These are phyloP conservation scores for Camarhynchus parvulus DNA, from an alignment of 2,113 vertebrate genomes.

Conservation along the genomic window DNA sequence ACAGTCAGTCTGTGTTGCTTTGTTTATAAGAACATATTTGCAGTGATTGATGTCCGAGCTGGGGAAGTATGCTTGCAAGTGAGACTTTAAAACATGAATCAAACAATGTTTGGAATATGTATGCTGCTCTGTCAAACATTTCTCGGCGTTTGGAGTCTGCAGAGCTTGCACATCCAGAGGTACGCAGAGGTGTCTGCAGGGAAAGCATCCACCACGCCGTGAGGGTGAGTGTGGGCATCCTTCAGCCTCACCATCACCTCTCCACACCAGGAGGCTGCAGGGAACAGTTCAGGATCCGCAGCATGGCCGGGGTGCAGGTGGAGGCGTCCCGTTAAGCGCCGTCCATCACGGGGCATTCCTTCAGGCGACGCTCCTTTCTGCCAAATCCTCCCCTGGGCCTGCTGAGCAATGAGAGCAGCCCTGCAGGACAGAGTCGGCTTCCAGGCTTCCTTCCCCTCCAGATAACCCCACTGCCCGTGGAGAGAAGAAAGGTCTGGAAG, in stretches of 20 bases:
- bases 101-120: slow-evolving; percentile 81
- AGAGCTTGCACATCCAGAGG: slow-evolving; percentile 51
- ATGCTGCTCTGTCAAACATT: slow-evolving; percentile 75
- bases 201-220: background rate
- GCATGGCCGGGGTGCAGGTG: accelerated
- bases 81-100: slow-evolving; percentile 80
- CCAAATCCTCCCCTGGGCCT: background rate
- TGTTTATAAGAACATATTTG: slow-evolving; percentile 81
- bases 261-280: background rate
- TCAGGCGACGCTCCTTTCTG: background rate
- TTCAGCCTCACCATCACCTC: background rate
- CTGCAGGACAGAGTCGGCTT: slow-evolving; percentile 41
- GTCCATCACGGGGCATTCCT: slow-evolving; percentile 57
- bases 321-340: slow-evolving; percentile 22
- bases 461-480: slow-evolving; percentile 45
- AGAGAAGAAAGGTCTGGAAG: slow-evolving; percentile 60
- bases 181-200: slow-evolving; percentile 37
- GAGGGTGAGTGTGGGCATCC: background rate
- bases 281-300: accelerated
- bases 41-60: slow-evolving; percentile 76
- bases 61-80: slow-evolving; percentile 75
- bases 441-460: slow-evolving; percentile 61
- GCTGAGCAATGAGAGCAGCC: background rate
- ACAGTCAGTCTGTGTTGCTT: slow-evolving; percentile 72
- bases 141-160: slow-evolving; percentile 75